Conservation (phyloP, 2,797 vertebrate genomes). For the Cercopithecus hamlyni region DNA sequence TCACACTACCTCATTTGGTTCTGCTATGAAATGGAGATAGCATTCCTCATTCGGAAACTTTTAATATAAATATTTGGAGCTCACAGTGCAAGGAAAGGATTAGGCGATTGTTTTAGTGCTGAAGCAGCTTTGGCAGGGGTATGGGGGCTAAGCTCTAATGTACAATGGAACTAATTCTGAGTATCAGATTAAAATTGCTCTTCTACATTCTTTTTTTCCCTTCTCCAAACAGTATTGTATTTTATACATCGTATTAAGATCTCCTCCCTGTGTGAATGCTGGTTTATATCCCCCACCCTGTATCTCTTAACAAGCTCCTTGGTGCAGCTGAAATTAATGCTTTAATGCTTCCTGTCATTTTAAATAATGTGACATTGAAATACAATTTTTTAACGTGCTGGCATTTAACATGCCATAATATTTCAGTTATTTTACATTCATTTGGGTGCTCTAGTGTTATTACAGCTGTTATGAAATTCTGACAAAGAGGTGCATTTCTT, state of each 20-base stretch:
- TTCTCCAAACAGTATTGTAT: slow-evolving; percentile 75
- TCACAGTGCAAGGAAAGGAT: not conserved
- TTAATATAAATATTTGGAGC: not conserved
- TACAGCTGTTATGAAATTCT: slow-evolving; percentile 92
- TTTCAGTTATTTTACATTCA: slow-evolving; percentile 89
- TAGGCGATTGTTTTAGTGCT: not conserved
- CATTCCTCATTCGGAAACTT: not conserved
- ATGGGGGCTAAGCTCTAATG: not conserved
- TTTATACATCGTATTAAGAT: slow-evolving; percentile 76
- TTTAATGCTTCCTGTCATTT: slow-evolving; percentile 90
- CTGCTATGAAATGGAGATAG: not conserved
- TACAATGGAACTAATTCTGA: slow-evolving; percentile 73
- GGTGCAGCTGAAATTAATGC: slow-evolving; percentile 88
- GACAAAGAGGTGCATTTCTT: slow-evolving; percentile 91
- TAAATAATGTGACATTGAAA: slow-evolving; percentile 88
- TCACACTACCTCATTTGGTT: not conserved
- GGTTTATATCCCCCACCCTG: slow-evolving; percentile 67
- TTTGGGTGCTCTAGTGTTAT: slow-evolving; percentile 88
- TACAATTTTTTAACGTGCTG: slow-evolving; percentile 85
- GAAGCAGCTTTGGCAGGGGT: not conserved
- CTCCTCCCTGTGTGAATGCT: slow-evolving; percentile 75
- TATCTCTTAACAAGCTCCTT: slow-evolving; percentile 84
- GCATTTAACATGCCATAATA: slow-evolving; percentile 89
- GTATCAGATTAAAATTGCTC: slow-evolving; percentile 82
- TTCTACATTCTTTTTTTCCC: slow-evolving; percentile 56